Evolutionary conservation across 2,113 vertebrate genomes (phyloP), one percentile per base, ranked within the genome.

Genomic region (Crotalus viridis): DNA sequence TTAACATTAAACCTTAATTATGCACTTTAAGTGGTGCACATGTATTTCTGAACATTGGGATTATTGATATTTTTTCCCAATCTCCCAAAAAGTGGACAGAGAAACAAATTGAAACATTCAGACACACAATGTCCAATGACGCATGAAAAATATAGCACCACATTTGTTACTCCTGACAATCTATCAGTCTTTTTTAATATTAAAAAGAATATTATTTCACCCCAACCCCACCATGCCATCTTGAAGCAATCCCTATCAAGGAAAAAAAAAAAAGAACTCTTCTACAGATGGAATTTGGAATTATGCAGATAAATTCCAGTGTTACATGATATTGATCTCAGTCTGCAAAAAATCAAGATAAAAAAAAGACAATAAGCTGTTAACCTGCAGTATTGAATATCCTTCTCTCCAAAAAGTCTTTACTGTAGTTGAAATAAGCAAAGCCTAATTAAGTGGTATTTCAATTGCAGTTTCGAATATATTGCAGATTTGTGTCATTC

Each of bases 361-460:
- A 86, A 61, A 92, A 92, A 85, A 0, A 4, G 69, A 17, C 0
- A 19, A n/a, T 4, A 22, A 89, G 13, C 7, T 93, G 4, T 74
- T 46, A 61, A 90, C 87, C 91, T 26, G 55, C 39, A 92, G 74
- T 39, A 55, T 46, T 5, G 56, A 51, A 39, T 12, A 52, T 2
- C 17, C 17, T 15, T 39, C 33, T 17, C 74, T 6, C 2, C n/a
- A 52, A 59, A 91, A 94, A 0, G 0, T 90, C 92, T 10, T 87
- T 19, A 39, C 6, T 17, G 81, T 89, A 51, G 0, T 0, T 55
- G 0, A 92, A 54, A 90, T 85, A 46, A 51, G 61, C 51, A 94
- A 91, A 91, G 69, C 74, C 92, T 91, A 94, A 61, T 94, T 91
- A 95, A 93, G 55, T 89, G 12, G 6, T 86, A n/a, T 92, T 93